Evolutionary conservation across 2,797 vertebrate genomes (phyloP), one percentile per base, ranked within the genome.

Genomic region (Tangara arthus): DNA sequence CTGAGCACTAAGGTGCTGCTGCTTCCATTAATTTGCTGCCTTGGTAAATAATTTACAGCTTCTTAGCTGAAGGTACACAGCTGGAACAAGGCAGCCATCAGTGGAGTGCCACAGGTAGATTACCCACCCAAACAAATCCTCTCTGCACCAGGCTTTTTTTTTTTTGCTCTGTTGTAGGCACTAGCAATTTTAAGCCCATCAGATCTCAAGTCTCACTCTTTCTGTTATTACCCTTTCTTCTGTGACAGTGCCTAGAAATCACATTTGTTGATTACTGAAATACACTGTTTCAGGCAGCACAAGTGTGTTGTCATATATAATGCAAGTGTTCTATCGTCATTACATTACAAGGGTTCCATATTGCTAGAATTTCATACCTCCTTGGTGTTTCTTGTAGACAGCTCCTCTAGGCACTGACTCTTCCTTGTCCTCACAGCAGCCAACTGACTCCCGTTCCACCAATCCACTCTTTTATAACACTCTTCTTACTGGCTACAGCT

Each of bases 41-140:
- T 82, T 47, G 21, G 60, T 97, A 89, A 97, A 95, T 92, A 95
- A 96, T 94, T 94, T 78, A 95, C 41, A 77, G 26, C 15, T 87
- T 80, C 35, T 64, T 89, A 87, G 89, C 71, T 78, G 68, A 47
- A 92, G 37, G 71, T 80, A 80, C 64, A 53, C 8, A 87, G 34
- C 26, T 4, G 2, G 35, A 94, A 50, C 52, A 86, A 92, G 82
- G 26, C 84, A 89, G 56, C 49, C 37, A 34, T 60, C 18, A 8
- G 32, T 20, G 20, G 46, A 93, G 19, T 66, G 53, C 17, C 64
- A 70, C 44, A 64, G 49, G 69, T 77, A 57, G 46, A 34, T 65
- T 78, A 55, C 13, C 26, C 87, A 83, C 26, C 34, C 82, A 50
- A 71, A 76, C 22, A 89, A 88, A 82, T 52, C 22, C 65, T 95